Evolutionary conservation across 2,113 vertebrate species (phyloP).

Genomic region (Nyctereutes procyonoides): DNA sequence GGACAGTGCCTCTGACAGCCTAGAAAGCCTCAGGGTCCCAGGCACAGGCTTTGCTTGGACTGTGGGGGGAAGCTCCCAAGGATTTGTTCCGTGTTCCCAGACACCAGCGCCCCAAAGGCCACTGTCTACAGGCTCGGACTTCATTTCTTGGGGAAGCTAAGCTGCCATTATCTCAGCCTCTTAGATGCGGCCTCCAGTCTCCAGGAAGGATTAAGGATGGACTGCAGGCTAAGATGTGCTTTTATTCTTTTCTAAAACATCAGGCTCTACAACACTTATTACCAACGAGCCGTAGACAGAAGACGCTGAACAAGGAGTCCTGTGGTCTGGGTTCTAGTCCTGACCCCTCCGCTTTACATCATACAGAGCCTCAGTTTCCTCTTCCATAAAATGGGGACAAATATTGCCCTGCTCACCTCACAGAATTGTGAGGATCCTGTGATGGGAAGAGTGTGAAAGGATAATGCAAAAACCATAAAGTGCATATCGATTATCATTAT

Average conservation of each 20-base stretch:
- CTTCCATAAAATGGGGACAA: background rate
- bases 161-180: background rate
- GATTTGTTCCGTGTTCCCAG: background rate
- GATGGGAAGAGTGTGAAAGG: background rate
- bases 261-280: background rate
- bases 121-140: background rate
- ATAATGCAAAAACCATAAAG: background rate
- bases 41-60: background rate
- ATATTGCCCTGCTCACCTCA: background rate
- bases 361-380: background rate
- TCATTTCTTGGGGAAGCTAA: background rate
- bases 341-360: background rate
- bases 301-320: background rate
- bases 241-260: background rate
- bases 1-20: background rate
- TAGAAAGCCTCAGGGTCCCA: background rate
- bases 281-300: background rate
- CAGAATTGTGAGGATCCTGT: no score
- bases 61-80: background rate
- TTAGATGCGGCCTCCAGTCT: background rate
- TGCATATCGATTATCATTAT: background rate
- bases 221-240: background rate
- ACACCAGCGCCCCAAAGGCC: accelerated
- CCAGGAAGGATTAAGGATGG: background rate
- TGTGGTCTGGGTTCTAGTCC: background rate